A percentile compares a stretch with the other conserved stretches of the same genome.
Evolutionary conservation across 1,140 invertebrate species (phyloP).

Genomic region (Copidosoma floridanum): DNA sequence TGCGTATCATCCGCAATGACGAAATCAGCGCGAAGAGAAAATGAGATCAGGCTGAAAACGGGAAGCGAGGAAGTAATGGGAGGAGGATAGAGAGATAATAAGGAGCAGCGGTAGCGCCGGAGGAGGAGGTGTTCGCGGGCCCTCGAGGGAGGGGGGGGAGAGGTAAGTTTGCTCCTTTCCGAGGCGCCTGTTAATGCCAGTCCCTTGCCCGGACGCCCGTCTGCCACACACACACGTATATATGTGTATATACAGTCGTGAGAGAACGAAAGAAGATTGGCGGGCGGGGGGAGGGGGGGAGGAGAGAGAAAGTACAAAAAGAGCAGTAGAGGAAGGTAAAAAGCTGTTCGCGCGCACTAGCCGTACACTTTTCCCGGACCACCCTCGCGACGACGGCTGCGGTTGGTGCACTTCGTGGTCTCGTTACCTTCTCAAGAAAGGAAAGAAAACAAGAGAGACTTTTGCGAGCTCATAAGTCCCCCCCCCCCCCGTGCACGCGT

Average conservation of each 20-base stretch:
- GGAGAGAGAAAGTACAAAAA: slow-evolving; percentile 9
- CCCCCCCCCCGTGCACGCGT: not conserved
- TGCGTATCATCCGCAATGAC: too few relatives aligned
- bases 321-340: slow-evolving; percentile 26
- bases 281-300: slow-evolving; percentile 20
- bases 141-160: too few relatives aligned
- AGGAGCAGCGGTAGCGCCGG: slow-evolving; percentile 32
- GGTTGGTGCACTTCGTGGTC: slow-evolving; percentile 32
- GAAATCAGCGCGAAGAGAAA: too few relatives aligned
- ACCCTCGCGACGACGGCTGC: too few relatives aligned
- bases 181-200: slow-evolving; percentile 37
- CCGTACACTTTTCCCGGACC: slow-evolving; percentile 19
- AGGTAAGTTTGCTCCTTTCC: slow-evolving; percentile 39
- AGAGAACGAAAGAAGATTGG: slow-evolving; percentile 24
- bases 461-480: too few relatives aligned
- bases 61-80: slow-evolving; percentile 25
- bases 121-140: slow-evolving; percentile 31
- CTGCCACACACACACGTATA: slow-evolving; percentile 12
- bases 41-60: slow-evolving; percentile 13
- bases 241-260: too few relatives aligned
- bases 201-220: slow-evolving; percentile 5
- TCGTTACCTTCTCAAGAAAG: slow-evolving; percentile 29
- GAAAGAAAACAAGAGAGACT: not conserved
- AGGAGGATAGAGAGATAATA: slow-evolving; percentile 39
- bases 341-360: slow-evolving; percentile 25